Base-by-base conservation (phyloP, 92 coral and sea anemone species). In the Phenganax subtilis region DNA sequence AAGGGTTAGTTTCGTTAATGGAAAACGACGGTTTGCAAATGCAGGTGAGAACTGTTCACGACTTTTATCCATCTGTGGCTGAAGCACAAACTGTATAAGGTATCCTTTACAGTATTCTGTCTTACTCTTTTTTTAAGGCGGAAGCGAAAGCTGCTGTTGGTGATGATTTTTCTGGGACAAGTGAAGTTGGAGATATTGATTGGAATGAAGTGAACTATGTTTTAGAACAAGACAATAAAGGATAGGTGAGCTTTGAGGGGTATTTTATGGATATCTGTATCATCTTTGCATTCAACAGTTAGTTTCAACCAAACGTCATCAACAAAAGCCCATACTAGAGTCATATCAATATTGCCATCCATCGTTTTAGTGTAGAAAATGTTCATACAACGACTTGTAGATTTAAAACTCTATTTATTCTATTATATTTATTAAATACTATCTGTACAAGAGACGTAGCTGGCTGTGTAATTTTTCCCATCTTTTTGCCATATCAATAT, bases 101-200 rank as follows among this genome's bases (percentile, higher is more conserved):
- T 37, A 37, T 37, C 47, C 47, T 37, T 80, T 63, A 15, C 14
- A 28, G 14, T 17, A 61, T 61, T 12, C 27, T 61, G 27, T 6
- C 14, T 61, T 61, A 17, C 67, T 10, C 27, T 16, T 73, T 60
- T 66, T 62, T 83, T 15, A 71, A 94, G 99, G 99, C 99, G 69
- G 99, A 96, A 80, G 97, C 96, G 31, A 91, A 92, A 72, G 92
- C 89, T 66, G 99, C 99, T 10, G 90, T 96, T 51, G 99, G 97
- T 9, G 96, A 91, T 72, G 92, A 96, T 80, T 83, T 92, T 64
- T 96, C 99, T 0, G 97, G 93, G 69, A 92, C 91, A 75, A 96
- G 92, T 31, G 97, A 79, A 47, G 74, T 64, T 62, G 83, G 83
- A 47, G 83, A 79, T 29, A 79, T 79, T 64, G 83, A 79, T 28